phyloP scores from a whole-genome alignment of 2,888 invertebrate species.

The Mythimna ferrago region DNA sequence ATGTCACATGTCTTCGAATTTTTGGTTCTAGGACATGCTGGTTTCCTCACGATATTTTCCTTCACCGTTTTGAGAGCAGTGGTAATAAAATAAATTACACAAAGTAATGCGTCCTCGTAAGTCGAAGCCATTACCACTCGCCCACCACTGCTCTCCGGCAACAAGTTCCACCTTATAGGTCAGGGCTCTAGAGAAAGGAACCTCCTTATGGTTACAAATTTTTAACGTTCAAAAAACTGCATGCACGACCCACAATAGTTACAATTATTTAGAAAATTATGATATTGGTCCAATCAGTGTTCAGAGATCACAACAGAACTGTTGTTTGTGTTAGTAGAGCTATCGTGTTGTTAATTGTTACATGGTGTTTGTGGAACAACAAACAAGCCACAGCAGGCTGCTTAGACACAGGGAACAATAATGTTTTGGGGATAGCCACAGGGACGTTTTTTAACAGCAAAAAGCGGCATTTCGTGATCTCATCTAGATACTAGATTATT shows the following conservation, averaged over 20 bases:
- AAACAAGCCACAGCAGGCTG: slow-evolving; percentile 15
- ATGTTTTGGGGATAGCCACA: slow-evolving; percentile 1
- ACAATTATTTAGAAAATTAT: not conserved
- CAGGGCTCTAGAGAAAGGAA: no score
- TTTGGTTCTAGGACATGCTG: no score
- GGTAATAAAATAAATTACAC: no score
- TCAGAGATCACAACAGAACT: slow-evolving; percentile 17
- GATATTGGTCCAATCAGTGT: slow-evolving; percentile 29
- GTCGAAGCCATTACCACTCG: no score
- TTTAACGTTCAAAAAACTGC: not conserved
- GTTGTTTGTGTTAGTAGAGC: slow-evolving; percentile 32
- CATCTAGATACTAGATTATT: not conserved
- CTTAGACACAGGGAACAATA: slow-evolving; percentile 1
- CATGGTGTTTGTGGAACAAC: slow-evolving; percentile 40
- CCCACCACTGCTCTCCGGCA: no score
- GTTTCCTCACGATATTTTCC: no score
- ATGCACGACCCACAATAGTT: not conserved
- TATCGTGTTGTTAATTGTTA: slow-evolving; percentile 41
- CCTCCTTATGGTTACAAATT: not conserved
- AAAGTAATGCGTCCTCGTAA: no score
- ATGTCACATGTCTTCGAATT: no score
- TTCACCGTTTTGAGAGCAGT: no score
- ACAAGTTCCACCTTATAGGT: no score
- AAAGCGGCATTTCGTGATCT: not conserved
- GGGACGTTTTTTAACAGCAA: not conserved